These are phyloP conservation scores for Cheilosia scutellata DNA, from an alignment of 2,888 invertebrate genomes.

Conservation along the genomic window DNA sequence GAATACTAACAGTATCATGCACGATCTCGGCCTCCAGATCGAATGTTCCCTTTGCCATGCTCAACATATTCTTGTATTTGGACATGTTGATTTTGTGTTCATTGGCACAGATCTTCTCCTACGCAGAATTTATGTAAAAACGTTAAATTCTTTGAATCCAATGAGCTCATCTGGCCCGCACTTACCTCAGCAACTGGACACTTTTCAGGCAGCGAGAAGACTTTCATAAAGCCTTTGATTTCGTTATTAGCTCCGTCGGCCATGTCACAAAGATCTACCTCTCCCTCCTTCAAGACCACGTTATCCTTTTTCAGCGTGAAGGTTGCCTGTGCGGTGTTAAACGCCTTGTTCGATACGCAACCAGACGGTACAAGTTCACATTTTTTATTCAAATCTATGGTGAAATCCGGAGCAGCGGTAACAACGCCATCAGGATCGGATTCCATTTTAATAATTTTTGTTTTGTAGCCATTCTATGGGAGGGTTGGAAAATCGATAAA, in stretches of 20 bases:
- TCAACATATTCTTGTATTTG: constrained; percentile 84
- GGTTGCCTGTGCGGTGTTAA: constrained; percentile 82
- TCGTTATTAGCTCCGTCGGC: constrained; percentile 78
- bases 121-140: constrained; percentile 55
- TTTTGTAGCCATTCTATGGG: constrained; percentile 82
- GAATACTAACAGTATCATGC: constrained; percentile 84
- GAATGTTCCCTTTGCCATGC: constrained; percentile 83
- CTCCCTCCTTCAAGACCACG: constrained; percentile 83
- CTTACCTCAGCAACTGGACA: constrained; percentile 83
- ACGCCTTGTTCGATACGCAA: constrained; percentile 83
- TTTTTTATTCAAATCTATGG: constrained; percentile 82
- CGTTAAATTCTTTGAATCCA: too few relatives aligned
- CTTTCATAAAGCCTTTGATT: constrained; percentile 80
- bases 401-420: constrained; percentile 79
- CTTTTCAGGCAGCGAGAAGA: constrained; percentile 83
- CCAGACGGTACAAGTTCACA: constrained; percentile 84
- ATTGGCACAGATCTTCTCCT: constrained; percentile 82
- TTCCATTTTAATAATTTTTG: constrained; percentile 80
- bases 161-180: background rate
- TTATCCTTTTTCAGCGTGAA: constrained; percentile 84
- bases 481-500: background rate
- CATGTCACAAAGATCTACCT: constrained; percentile 83
- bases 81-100: constrained; percentile 82
- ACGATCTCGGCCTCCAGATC: constrained; percentile 81
- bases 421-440: constrained; percentile 80